These are phyloP conservation scores for Achatina immaculata DNA, from an alignment of 1,140 invertebrate species.

Conservation along the genomic window DNA sequence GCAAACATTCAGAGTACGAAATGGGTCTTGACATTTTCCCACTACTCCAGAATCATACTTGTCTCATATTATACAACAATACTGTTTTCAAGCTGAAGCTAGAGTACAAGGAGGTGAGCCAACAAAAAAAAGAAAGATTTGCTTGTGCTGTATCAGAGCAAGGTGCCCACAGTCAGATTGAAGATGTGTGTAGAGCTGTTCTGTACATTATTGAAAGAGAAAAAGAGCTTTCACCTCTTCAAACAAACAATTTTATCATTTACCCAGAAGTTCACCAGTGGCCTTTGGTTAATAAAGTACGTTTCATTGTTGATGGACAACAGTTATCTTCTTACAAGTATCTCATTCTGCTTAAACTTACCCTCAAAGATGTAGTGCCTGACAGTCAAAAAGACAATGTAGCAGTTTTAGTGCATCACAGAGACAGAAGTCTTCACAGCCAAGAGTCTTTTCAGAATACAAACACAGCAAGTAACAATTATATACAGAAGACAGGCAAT, in stretches of 20 bases:
- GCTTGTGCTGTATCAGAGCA: neutral
- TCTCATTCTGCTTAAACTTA: slow-evolving; percentile 1
- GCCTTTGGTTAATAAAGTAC: neutral
- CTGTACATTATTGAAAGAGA: slow-evolving; percentile 9
- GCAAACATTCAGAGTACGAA: neutral
- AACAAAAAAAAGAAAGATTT: neutral
- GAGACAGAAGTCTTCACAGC: neutral
- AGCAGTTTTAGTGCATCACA: neutral
- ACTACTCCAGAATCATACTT: neutral
- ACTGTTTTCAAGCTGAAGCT: slow-evolving; percentile 4
- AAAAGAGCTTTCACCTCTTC: neutral
- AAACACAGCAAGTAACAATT: neutral
- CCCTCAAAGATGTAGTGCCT: neutral
- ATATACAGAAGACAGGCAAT: neutral
- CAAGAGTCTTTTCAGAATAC: neutral
- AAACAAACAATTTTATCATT: neutral
- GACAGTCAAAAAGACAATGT: neutral
- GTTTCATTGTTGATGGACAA: neutral
- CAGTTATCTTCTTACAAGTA: neutral
- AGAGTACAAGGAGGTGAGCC: neutral
- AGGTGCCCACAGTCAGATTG: neutral
- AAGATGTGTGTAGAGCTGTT: neutral
- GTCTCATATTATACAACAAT: neutral
- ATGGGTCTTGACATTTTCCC: slow-evolving; percentile 6
- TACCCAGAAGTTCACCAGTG: neutral